Percentiles rank a stretch among this genome's conserved stretches.
phyloP scores from a whole-genome alignment of 2,113 vertebrate species.

The Oreocharis arfaki region DNA sequence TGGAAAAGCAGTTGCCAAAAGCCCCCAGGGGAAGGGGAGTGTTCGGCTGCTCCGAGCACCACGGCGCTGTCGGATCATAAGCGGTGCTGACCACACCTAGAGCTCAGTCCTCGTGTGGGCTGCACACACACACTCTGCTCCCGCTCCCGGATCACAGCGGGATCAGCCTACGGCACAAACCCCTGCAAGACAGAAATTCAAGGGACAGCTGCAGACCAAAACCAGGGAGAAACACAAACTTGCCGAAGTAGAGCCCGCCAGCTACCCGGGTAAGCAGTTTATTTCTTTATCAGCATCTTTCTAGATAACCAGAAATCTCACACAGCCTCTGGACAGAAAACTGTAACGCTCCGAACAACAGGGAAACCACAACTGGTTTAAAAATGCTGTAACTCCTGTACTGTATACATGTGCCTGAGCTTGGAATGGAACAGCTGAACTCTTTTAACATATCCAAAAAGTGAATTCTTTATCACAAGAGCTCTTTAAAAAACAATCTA shows the following conservation, averaged over 20 bases:
- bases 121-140: conserved; percentile 48
- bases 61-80: conserved; percentile 45
- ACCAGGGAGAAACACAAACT: background rate
- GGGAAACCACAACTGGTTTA: background rate
- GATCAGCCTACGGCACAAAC: background rate
- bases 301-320: background rate
- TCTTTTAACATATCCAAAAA: background rate
- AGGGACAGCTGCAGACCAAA: background rate
- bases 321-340: background rate
- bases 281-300: background rate
- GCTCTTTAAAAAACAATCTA: background rate
- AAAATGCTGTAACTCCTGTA: background rate
- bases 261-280: conserved; percentile 31
- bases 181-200: background rate
- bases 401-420: background rate
- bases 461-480: background rate
- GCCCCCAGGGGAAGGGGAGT: background rate
- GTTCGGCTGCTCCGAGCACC: background rate
- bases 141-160: background rate
- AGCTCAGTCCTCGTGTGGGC: conserved; percentile 67
- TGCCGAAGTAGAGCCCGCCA: background rate
- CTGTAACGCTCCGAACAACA: background rate
- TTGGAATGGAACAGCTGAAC: background rate
- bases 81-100: conserved; percentile 84
- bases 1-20: background rate